Base-by-base conservation (phyloP, 2,113 vertebrate species). In the Catharus minimus region DNA sequence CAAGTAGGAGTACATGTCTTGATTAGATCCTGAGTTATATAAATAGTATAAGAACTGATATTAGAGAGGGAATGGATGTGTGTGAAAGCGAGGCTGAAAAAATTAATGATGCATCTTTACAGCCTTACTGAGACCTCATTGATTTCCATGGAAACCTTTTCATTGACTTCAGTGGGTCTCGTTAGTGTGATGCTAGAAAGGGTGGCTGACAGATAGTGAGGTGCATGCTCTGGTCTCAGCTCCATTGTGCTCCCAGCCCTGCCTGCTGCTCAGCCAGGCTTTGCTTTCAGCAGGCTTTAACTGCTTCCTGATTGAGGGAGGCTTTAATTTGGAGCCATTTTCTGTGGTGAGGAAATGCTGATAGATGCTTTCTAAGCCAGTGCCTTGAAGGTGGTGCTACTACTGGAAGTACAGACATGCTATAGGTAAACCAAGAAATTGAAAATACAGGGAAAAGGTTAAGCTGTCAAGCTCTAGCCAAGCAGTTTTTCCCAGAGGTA, bases 111-210 rank as follows among this genome's bases (percentile, higher is more conserved):
- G 92, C 93, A 82, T 95, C 94, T 93, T 95, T 92, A 94, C 93
- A 95, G 81, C 92, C 92, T 95, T 68, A 89, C 92, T 71, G 93
- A 95, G 90, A 95, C 86, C 86, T 95, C 93, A 93, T 87, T 96
- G 95, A 96, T 95, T 92, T 95, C 92, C 95, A 96, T 96, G 92
- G 93, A 94, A 96, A 90, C 94, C 90, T 95, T 93, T 93, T 92
- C 95, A 91, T 87, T 95, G 91, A 93, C 83, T 94, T 85, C 91
- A 87, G 78, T 77, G 91, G 50, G 43, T 84, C 90, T 93, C 93
- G 91, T 76, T 62, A 90, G 74, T 89, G 52, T 87, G 90, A 52
- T 13, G 61, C 77, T 90, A 16, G 88, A 47, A 83, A 93, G 77
- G 62, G 58, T 86, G 71, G 88, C 50, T 96, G 88, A 65, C 77